Evolutionary conservation across 2,113 vertebrate genomes (phyloP), one percentile per base, ranked within the genome.

Genomic region (Copsychus sechellarum): DNA sequence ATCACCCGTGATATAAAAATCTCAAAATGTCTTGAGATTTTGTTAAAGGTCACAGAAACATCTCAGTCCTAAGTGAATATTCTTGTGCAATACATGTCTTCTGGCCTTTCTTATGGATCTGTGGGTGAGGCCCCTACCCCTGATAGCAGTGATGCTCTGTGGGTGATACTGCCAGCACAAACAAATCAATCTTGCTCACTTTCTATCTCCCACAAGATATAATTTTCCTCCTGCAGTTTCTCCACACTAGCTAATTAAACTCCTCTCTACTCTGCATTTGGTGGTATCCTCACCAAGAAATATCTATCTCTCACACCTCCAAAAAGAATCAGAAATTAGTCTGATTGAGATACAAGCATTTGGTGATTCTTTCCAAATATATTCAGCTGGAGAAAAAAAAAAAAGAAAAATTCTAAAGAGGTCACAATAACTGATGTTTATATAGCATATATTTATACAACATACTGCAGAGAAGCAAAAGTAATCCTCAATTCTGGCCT

Each of bases 171-270:
- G 34, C 33, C 56, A 67, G 72, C 13, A 33, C 64, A 82, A 95
- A 94, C 66, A 89, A 92, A 92, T 76, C 13, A 7, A 91, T 93
- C 78, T 90, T 65, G 36, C 66, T 92, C 58, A 22, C 61, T 86
- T 83, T 29, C 83, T 72, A 54, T 29, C 40, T 71, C 42, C 31
- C 47, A 69, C 64, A 76, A 85, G 58, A 77, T 66, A 12, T 50
- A 81, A 89, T 70, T 87, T 81, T 91, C 57, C 66, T 89, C 61
- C 66, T 79, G 74, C 53, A 76, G 38, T 53, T 83, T 76, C 72
- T 51, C 36, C 56, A 77, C 2, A 15, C 48, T 67, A 64, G 43
- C 84, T 95, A 92, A 93, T 87, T 84, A 79, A 93, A 84, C 70
- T 65, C 40, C 58, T 72, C 70, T 92, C 62, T 65, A 17, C 48